Percentiles rank a stretch among this genome's conserved stretches.
phyloP scores from a whole-genome alignment of 2,113 vertebrate species.

The Phylloscopus trochiloides region DNA sequence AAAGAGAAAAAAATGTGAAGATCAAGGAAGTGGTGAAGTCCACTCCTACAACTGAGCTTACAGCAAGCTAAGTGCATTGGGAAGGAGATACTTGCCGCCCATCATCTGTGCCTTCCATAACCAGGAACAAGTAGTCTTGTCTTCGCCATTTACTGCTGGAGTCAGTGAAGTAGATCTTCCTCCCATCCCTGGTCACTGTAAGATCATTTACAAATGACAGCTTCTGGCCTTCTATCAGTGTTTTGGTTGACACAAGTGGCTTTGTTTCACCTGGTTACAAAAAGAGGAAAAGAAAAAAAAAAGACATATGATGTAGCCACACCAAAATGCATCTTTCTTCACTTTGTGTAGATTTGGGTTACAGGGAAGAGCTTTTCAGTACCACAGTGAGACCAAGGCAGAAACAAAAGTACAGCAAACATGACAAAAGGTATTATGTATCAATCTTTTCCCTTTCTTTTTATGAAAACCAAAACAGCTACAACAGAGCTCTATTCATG shows the following conservation, averaged over 20 bases:
- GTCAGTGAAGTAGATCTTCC: constrained; percentile 93
- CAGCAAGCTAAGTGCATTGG: not conserved
- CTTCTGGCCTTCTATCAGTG: constrained; percentile 81
- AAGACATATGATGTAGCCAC: not conserved
- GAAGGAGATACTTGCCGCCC: constrained; percentile 80
- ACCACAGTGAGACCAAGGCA: not conserved
- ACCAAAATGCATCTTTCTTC: not conserved
- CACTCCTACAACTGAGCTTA: not conserved
- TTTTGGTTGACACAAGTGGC: constrained; percentile 79
- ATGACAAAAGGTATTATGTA: not conserved
- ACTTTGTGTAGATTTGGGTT: not conserved
- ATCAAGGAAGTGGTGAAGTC: not conserved
- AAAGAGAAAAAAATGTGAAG: not conserved
- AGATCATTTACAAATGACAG: constrained; percentile 93
- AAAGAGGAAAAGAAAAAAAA: not conserved
- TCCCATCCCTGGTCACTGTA: constrained; percentile 86
- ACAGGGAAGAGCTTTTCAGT: not conserved
- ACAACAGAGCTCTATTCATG: not conserved
- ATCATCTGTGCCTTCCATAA: constrained; percentile 93
- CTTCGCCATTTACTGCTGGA: constrained; percentile 97
- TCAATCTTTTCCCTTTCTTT: not conserved
- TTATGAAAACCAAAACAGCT: not conserved
- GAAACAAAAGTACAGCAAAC: not conserved
- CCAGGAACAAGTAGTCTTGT: constrained; percentile 82
- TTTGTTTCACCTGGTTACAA: constrained; percentile 77